A percentile compares a stretch with the other conserved stretches of the same genome.
These are phyloP conservation scores for Gobionotothen gibberifrons DNA, from an alignment of 2,797 vertebrate species.

Conservation along the genomic window DNA sequence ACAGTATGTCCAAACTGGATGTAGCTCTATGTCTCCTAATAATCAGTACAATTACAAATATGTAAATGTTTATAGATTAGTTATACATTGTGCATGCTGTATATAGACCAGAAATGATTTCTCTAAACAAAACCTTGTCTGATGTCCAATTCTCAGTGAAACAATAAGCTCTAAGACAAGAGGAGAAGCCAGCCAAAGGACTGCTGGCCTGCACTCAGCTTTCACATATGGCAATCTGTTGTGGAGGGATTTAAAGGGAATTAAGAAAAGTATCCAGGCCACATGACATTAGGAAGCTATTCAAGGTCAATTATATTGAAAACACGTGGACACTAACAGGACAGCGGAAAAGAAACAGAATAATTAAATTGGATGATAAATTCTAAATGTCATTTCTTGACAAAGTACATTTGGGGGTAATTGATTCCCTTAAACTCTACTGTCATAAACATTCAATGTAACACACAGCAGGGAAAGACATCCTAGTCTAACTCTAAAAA, in stretches of 20 bases:
- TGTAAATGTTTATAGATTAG: conserved; percentile 18
- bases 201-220: conserved; percentile 53
- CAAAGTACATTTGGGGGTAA: not conserved
- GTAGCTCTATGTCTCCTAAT: conserved; percentile 3
- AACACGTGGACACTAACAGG: conserved; percentile 25
- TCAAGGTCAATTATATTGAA: conserved; percentile 68
- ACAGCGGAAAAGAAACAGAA: conserved; percentile 3
- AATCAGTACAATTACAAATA: not conserved
- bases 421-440: not conserved
- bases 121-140: conserved; percentile 16
- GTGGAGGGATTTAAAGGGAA: conserved; percentile 75
- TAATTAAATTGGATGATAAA: not conserved
- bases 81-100: not conserved
- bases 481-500: not conserved
- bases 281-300: conserved; percentile 64
- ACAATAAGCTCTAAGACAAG: conserved; percentile 33
- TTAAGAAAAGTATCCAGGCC: conserved; percentile 64
- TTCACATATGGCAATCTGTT: conserved; percentile 67
- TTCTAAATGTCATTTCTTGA: not conserved
- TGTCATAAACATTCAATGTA: not conserved
- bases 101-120: not conserved
- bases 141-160: not conserved
- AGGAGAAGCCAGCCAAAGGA: conserved; percentile 1
- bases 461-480: not conserved
- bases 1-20: conserved; percentile 6